A percentile compares a stretch with the other conserved stretches of the same genome.
Conservation (phyloP, 2,113 vertebrate genomes). For the Sylvicapra grimmia region DNA sequence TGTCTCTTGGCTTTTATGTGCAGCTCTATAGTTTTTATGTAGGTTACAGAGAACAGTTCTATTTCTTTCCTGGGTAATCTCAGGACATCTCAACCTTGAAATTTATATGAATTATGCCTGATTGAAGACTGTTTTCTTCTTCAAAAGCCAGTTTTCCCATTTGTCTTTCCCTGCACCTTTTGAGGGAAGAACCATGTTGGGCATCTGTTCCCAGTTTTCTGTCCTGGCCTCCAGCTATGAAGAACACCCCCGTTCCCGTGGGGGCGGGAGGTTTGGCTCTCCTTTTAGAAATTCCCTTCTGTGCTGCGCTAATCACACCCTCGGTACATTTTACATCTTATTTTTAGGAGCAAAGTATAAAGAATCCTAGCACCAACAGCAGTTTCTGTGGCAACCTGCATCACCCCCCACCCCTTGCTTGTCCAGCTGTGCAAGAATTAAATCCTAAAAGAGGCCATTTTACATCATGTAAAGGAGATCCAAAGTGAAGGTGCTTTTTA, state of each 20-base stretch:
- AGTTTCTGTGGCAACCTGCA: slow-evolving; percentile 72
- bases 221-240: slow-evolving; percentile 64
- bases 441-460: slow-evolving; percentile 57
- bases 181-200: slow-evolving; percentile 39
- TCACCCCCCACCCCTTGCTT: slow-evolving; percentile 21
- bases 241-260: slow-evolving; percentile 68
- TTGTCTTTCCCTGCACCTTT: slow-evolving; percentile 56
- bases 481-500: slow-evolving; percentile 18
- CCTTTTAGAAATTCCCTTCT: slow-evolving; percentile 75
- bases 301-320: slow-evolving; percentile 69
- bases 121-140: slow-evolving; percentile 33
- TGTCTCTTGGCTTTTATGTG: background rate
- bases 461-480: slow-evolving; percentile 49
- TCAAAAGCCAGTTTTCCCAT: slow-evolving; percentile 48
- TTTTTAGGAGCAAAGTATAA: slow-evolving; percentile 74
- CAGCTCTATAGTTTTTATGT: background rate
- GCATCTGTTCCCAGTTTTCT: slow-evolving; percentile 62
- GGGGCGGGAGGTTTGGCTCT: slow-evolving; percentile 66
- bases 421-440: slow-evolving; percentile 71
- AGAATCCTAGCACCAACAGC: slow-evolving; percentile 65
- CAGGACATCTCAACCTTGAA: slow-evolving; percentile 50
- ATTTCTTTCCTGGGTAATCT: slow-evolving; percentile 51
- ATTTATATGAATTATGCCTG: slow-evolving; percentile 41
- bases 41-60: background rate
- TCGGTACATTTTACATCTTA: slow-evolving; percentile 69